phyloP scores from a whole-genome alignment of 2,113 vertebrate genomes.

The Tinamus guttatus region DNA sequence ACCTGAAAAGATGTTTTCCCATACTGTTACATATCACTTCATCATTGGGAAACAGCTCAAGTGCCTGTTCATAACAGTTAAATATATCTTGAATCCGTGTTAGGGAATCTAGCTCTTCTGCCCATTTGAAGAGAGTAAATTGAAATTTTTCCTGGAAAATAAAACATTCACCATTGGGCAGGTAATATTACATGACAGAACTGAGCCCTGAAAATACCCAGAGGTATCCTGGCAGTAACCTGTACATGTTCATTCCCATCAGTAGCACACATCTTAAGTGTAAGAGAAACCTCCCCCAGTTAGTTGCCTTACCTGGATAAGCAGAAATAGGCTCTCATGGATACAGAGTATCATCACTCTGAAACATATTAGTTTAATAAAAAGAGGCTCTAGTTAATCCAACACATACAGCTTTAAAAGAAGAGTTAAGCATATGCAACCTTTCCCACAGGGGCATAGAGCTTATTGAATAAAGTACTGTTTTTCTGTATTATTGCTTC shows the following conservation, averaged over 20 bases:
- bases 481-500: neutral
- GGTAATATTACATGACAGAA: neutral
- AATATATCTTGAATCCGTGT: constrained; percentile 92
- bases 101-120: constrained; percentile 92
- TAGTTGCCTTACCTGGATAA: neutral
- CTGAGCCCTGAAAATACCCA: neutral
- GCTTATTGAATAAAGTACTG: neutral
- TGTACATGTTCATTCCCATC: neutral
- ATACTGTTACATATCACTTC: constrained; percentile 97
- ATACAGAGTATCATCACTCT: neutral
- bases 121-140: constrained; percentile 94
- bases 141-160: constrained; percentile 91
- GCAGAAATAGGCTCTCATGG: neutral
- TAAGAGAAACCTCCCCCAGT: neutral
- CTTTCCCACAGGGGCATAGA: neutral
- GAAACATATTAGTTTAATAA: neutral
- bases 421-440: neutral
- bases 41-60: constrained; percentile 92
- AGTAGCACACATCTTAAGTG: neutral
- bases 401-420: neutral
- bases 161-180: neutral
- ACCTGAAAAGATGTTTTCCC: constrained; percentile 99
- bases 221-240: neutral
- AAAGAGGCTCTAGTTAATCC: too few species aligned
- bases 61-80: constrained; percentile 94